Base-by-base conservation (phyloP, 2,888 invertebrate species). In the Lithophane leautieri region DNA sequence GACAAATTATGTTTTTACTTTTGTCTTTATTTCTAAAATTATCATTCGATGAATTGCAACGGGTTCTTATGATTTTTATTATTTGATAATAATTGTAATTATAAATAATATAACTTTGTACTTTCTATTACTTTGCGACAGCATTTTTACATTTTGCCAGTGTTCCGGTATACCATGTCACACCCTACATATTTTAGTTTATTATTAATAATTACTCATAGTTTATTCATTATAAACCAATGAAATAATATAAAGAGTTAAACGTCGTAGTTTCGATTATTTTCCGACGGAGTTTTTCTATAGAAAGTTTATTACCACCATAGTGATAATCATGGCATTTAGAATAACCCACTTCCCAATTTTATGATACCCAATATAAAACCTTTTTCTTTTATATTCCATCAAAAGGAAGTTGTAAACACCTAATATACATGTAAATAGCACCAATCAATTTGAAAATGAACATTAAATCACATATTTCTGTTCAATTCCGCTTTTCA, bases 391-490 rank as follows among this genome's bases (percentile, higher is more conserved):
- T 76, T 81, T 61, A 77, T 70, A 70, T 40, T n/a, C 34, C 25
- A 78, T 76, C 76, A 77, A 86, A 79, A 84, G 79, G 86, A 84
- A 82, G 82, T 81, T 80, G 76, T 87, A 85, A 81, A 84, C 83
- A 84, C 78, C 65, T 79, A 56, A 76, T 87, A 79, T 63, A 72
- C 74, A 84, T 82, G 56, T 60, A 61, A 78, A 86, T 83, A 54
- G 50, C 75, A 52, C 34, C 68, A 86, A 83, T 76, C 81, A 81
- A 86, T 73, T 83, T 78, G 44, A 78, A 72, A 85, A 83, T 79
- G 62, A 58, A 75, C 79, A 81, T 82, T 77, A 63, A 86, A 87
- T 87, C 77, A 83, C 71, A 74, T 63, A 71, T 76, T 73, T 78
- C 77, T 70, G 52, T 79, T 76, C 69, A 77, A 76, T 70, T 47